Conservation (phyloP, 2,888 invertebrate genomes). For the Quadroppia sp. region DNA sequence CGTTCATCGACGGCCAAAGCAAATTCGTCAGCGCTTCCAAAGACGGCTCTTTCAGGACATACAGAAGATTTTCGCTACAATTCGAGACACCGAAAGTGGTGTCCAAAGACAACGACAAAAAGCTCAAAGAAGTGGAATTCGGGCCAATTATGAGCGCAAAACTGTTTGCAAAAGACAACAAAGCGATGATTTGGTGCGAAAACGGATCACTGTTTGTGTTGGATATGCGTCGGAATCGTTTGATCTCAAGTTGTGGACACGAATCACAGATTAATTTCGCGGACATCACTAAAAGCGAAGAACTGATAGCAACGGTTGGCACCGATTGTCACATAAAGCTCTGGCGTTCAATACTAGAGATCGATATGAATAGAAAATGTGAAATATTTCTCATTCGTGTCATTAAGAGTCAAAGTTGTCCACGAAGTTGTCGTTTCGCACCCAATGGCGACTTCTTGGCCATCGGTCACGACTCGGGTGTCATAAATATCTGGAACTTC, state of each 20-base stretch:
- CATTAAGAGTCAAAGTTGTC: neutral
- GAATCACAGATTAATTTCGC: neutral
- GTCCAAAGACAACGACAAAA: neutral
- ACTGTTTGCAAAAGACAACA: neutral
- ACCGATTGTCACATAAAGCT: conserved; percentile 40
- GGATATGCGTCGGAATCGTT: neutral
- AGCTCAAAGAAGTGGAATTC: no score
- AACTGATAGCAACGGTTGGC: conserved; percentile 45
- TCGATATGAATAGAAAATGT: neutral
- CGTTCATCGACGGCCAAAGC: neutral
- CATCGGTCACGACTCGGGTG: conserved; percentile 62
- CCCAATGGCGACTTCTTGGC: conserved; percentile 60
- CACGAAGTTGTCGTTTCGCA: conserved; percentile 47
- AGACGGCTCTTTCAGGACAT: neutral
- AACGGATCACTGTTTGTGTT: neutral
- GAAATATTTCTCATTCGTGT: neutral
- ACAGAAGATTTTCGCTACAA: neutral
- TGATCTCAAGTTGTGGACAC: neutral
- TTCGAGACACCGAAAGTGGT: neutral
- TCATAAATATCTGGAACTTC: conserved; percentile 59
- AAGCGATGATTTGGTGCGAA: conserved; percentile 2
- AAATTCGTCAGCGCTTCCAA: conserved; percentile 19
- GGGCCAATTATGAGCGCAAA: neutral
- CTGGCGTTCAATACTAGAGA: neutral
- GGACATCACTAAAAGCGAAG: conserved; percentile 42